Evolutionary conservation across 2,888 invertebrate species (phyloP).

Genomic region (Thereva nobilitata): DNA sequence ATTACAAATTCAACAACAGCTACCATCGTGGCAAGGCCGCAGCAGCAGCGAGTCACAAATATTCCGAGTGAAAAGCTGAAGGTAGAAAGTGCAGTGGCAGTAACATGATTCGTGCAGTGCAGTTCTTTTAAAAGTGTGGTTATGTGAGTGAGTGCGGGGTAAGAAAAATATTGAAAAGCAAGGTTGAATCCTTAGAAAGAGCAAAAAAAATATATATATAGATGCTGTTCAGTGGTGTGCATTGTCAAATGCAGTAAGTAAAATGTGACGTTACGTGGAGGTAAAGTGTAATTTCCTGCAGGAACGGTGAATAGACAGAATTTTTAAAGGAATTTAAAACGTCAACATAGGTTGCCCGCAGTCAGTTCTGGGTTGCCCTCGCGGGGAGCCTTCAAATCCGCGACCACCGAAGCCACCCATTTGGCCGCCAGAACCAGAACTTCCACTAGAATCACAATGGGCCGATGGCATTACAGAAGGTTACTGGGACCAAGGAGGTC

Average conservation of each 20-base stretch:
- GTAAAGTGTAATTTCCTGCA: background rate
- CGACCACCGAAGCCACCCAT: slow-evolving; percentile 47
- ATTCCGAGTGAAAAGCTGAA: slow-evolving; percentile 19
- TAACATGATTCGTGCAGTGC: slow-evolving; percentile 10
- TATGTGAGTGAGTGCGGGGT: too few relatives aligned
- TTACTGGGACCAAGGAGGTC: slow-evolving; percentile 52
- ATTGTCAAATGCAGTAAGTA: slow-evolving; percentile 22
- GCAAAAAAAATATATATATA: slow-evolving; percentile 9
- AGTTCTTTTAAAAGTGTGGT: background rate
- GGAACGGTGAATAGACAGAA: background rate
- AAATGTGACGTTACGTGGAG: slow-evolving; percentile 17
- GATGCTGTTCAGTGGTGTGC: slow-evolving; percentile 1
- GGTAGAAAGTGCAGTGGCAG: slow-evolving; percentile 1
- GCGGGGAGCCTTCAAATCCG: slow-evolving; percentile 49
- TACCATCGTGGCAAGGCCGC: too few relatives aligned
- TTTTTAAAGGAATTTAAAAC: slow-evolving; percentile 30
- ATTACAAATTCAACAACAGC: background rate
- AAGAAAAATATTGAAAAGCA: too few relatives aligned
- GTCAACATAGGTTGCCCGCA: slow-evolving; percentile 53
- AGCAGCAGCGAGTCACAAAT: background rate
- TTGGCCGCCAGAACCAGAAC: slow-evolving; percentile 51
- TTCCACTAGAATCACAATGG: slow-evolving; percentile 52
- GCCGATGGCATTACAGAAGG: slow-evolving; percentile 51
- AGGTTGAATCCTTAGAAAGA: too few relatives aligned
- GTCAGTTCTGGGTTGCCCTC: slow-evolving; percentile 51